Percentiles rank a stretch among this genome's conserved stretches.
phyloP scores from a whole-genome alignment of 2,113 vertebrate species.

The Xenotilapia leptura region DNA sequence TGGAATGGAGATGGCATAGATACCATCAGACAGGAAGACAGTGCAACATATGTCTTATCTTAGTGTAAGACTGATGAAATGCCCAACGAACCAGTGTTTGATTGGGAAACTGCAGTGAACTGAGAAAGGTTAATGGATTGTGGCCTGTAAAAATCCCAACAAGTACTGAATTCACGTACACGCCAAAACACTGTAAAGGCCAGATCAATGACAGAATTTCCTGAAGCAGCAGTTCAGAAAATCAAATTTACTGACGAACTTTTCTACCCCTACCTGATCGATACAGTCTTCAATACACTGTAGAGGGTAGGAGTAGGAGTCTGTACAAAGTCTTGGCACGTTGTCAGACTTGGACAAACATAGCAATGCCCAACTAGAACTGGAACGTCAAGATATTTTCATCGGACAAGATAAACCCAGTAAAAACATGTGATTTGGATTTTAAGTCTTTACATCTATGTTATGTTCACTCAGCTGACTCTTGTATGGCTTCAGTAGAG shows the following conservation, averaged over 20 bases:
- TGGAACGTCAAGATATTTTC: neutral
- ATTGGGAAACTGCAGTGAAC: too few species aligned
- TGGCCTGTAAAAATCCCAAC: neutral
- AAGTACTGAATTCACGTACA: neutral
- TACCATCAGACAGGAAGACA: neutral
- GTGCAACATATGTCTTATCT: fast-evolving
- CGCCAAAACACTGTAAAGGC: neutral
- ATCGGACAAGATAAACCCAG: neutral
- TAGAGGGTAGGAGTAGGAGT: neutral
- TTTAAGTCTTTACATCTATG: neutral
- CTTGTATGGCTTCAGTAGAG: neutral
- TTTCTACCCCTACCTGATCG: neutral
- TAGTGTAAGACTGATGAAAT: neutral
- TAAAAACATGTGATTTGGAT: neutral
- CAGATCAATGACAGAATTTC: neutral
- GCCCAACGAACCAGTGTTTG: too few species aligned
- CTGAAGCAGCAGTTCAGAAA: neutral
- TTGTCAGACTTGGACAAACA: neutral
- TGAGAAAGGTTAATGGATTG: neutral
- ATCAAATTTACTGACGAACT: neutral
- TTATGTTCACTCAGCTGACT: neutral
- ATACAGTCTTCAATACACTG: neutral
- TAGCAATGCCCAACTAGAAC: neutral
- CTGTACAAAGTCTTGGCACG: neutral
- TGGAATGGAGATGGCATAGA: neutral